Evolutionary conservation across 2,888 invertebrate species (phyloP).

Genomic region (Melitaea athalia): DNA sequence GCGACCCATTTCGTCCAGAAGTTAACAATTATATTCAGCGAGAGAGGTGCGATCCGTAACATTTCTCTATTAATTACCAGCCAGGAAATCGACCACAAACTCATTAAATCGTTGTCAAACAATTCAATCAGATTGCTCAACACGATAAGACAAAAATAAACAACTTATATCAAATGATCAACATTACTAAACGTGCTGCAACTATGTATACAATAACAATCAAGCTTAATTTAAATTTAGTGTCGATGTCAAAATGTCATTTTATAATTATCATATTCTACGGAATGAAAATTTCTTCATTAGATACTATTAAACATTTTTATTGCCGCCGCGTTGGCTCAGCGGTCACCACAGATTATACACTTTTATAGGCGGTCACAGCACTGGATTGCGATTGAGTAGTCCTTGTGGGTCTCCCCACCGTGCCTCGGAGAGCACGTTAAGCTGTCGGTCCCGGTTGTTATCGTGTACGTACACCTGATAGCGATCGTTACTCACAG

Average conservation of each 20-base stretch:
- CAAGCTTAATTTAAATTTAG: neutral
- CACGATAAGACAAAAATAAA: neutral
- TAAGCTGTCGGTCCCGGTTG: too few species aligned
- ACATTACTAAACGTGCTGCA: neutral
- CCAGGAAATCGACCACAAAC: neutral
- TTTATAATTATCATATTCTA: neutral
- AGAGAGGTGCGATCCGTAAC: neutral
- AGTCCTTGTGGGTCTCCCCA: too few species aligned
- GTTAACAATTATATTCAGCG: neutral
- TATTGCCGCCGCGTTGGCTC: too few species aligned
- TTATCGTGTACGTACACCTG: too few species aligned
- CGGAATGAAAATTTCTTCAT: neutral
- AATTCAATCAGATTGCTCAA: neutral
- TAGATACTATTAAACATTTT: neutral
- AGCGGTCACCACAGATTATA: too few species aligned
- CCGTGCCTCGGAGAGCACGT: too few species aligned
- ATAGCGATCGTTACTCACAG: too few species aligned
- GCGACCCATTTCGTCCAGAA: constrained; percentile 6
- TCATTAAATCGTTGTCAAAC: neutral
- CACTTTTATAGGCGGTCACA: too few species aligned
- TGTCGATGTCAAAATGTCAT: neutral
- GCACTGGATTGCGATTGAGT: too few species aligned
- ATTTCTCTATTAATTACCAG: constrained; percentile 1
- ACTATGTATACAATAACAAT: neutral
- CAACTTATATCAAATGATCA: neutral